Evolutionary conservation across 2,888 invertebrate genomes (phyloP).

Genomic region (Erannis defoliaria): DNA sequence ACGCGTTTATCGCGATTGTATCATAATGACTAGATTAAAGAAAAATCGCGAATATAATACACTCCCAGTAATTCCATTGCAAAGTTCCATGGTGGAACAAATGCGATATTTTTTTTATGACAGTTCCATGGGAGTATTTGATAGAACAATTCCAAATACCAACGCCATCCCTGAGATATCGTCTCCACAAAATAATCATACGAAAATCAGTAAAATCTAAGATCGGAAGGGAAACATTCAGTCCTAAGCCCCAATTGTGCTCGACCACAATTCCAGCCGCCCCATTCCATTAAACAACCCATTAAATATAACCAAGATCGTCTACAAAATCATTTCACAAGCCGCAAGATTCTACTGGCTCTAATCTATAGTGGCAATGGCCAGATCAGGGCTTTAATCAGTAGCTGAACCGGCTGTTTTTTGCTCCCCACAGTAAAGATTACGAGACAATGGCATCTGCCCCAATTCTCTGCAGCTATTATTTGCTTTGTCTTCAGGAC

Average conservation of each 20-base stretch:
- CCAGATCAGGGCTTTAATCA: constrained; percentile 33
- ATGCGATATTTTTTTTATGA: too few species aligned
- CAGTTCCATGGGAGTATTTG: too few species aligned
- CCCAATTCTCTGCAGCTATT: constrained; percentile 34
- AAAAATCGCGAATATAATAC: too few species aligned
- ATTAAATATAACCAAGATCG: constrained; percentile 21
- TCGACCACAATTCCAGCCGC: constrained; percentile 13
- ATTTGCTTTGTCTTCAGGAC: constrained; percentile 30
- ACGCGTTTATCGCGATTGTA: too few species aligned
- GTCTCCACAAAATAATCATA: too few species aligned
- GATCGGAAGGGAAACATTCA: constrained; percentile 10
- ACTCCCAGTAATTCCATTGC: too few species aligned
- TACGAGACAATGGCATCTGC: constrained; percentile 34
- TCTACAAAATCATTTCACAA: constrained; percentile 17
- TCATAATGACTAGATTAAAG: too few species aligned
- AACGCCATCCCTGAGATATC: too few species aligned
- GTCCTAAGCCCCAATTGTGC: constrained; percentile 7
- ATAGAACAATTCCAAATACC: too few species aligned
- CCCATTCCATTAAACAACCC: constrained; percentile 18
- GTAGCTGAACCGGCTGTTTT: constrained; percentile 28
- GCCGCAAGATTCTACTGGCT: constrained; percentile 11
- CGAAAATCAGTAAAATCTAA: too few species aligned
- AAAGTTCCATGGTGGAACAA: too few species aligned
- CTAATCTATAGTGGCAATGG: constrained; percentile 28
- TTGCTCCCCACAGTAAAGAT: constrained; percentile 37